These are phyloP conservation scores for Nemotelus nigrinus DNA, from an alignment of 2,888 invertebrate genomes.

Conservation along the genomic window DNA sequence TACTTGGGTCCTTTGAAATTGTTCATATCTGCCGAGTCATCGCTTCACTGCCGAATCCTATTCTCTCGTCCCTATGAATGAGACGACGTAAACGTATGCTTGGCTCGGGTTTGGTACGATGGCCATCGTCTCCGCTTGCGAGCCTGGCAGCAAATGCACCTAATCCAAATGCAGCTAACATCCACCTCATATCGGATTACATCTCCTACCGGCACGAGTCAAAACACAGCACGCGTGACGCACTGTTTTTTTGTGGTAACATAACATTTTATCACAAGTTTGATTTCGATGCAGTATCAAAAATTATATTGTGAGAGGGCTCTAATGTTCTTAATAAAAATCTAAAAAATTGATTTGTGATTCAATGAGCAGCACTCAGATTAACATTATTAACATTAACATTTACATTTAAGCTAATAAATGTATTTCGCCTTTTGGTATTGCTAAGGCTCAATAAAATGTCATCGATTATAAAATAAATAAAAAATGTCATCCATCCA, in stretches of 20 bases:
- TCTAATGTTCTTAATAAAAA: too few species aligned
- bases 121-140: not conserved
- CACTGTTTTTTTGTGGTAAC: constrained; percentile 36
- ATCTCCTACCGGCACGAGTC: not conserved
- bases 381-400: too few species aligned
- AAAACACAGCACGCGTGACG: constrained; percentile 5
- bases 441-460: too few species aligned
- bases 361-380: too few species aligned
- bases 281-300: not conserved
- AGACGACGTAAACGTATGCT: not conserved
- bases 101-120: constrained; percentile 14
- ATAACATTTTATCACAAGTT: constrained; percentile 25
- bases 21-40: constrained; percentile 24
- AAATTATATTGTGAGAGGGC: too few species aligned
- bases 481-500: too few species aligned
- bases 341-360: too few species aligned
- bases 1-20: constrained; percentile 46
- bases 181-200: constrained; percentile 26
- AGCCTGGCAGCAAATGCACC: constrained; percentile 19
- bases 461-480: too few species aligned
- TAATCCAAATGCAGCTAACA: constrained; percentile 10
- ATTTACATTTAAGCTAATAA: too few species aligned
- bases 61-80: too few species aligned
- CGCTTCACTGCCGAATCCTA: not conserved
- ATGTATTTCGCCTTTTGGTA: too few species aligned